These are phyloP conservation scores for Lacanobia wlatinum DNA, from an alignment of 2,888 invertebrate genomes.

Conservation along the genomic window DNA sequence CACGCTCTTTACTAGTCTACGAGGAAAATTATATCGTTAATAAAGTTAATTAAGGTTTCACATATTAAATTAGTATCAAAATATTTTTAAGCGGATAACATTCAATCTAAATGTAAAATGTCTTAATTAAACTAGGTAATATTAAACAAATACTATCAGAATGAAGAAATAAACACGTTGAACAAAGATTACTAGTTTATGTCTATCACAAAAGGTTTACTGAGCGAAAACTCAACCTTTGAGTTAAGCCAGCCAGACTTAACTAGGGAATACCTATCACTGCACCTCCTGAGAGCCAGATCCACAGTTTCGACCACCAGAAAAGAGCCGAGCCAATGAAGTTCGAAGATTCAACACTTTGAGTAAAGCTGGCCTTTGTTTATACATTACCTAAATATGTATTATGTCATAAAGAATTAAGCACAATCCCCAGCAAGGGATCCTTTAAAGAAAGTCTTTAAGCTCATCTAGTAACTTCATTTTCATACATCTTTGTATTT, in stretches of 20 bases:
- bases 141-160: background rate
- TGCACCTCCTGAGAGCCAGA: no score
- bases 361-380: no score
- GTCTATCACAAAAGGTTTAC: no score
- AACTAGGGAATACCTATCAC: no score
- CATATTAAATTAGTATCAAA: background rate
- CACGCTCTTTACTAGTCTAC: conserved; percentile 34
- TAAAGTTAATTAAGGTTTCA: conserved; percentile 18
- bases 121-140: background rate
- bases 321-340: no score
- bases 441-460: background rate
- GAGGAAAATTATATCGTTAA: conserved; percentile 18
- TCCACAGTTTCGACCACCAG: no score
- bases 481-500: conserved; percentile 44
- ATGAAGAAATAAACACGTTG: background rate
- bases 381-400: no score
- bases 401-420: no score
- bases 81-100: background rate
- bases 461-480: conserved; percentile 23
- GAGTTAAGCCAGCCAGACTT: no score
- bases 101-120: background rate
- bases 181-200: no score
- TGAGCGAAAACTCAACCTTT: no score
- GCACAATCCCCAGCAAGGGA: background rate
- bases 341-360: no score